Evolutionary conservation across 2,113 vertebrate species (phyloP).

Genomic region (Microtus pennsylvanicus): DNA sequence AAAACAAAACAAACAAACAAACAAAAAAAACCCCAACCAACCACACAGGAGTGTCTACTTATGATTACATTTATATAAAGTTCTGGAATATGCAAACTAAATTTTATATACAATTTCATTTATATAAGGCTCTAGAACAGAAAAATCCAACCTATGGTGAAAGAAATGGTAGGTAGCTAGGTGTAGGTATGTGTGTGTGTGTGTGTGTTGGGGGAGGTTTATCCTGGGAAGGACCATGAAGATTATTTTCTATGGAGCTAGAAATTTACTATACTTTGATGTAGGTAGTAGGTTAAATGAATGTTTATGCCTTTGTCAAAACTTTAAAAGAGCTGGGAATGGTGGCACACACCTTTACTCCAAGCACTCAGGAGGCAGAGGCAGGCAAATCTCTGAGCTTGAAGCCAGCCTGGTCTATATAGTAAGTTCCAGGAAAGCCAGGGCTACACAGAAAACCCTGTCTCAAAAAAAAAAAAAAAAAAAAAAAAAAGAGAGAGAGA

Average conservation of each 20-base stretch:
- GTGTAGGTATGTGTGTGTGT: not conserved
- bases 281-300: not conserved
- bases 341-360: not conserved
- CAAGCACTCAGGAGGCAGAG: not conserved
- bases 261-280: conserved; percentile 19
- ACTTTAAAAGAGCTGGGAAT: not conserved
- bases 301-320: not conserved
- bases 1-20: no score
- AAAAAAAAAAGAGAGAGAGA: no score
- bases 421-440: not conserved
- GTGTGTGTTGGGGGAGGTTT: not conserved
- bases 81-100: not conserved
- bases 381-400: not conserved
- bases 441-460: not conserved
- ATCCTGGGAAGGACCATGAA: not conserved
- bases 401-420: not conserved
- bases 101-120: no score
- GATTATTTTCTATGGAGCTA: conserved; percentile 4
- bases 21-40: no score
- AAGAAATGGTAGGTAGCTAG: not conserved
- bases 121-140: no score
- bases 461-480: not conserved
- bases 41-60: not conserved
- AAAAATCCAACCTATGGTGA: not conserved
- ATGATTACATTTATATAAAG: conserved; percentile 41